Evolutionary conservation across 2,113 vertebrate genomes (phyloP).

Genomic region (Laterallus jamaicensis): DNA sequence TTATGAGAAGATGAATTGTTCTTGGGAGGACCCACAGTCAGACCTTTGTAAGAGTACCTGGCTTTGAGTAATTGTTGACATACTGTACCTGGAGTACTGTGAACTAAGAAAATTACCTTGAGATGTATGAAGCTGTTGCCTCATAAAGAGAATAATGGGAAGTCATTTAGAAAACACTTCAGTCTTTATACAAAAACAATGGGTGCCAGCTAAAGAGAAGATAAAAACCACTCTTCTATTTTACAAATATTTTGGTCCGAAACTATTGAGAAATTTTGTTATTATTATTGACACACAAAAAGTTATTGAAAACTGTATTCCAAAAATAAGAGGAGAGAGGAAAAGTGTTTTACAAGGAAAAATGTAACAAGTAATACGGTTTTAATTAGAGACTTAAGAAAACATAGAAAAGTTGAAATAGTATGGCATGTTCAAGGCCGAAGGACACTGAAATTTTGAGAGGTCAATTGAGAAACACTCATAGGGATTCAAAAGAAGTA

Average conservation of each 20-base stretch:
- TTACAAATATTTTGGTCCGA: neutral
- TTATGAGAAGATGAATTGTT: neutral
- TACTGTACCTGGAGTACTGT: neutral
- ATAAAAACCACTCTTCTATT: neutral
- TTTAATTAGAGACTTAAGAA: neutral
- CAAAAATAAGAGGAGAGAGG: neutral
- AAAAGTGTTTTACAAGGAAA: neutral
- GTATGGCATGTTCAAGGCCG: neutral
- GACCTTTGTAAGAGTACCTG: neutral
- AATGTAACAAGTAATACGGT: neutral
- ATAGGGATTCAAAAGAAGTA: neutral
- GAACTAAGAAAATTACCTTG: neutral
- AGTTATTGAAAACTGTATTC: neutral
- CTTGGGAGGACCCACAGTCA: neutral
- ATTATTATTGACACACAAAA: neutral
- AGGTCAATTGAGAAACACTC: neutral
- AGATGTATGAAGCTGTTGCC: neutral
- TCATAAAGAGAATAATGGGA: neutral
- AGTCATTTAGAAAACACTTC: neutral
- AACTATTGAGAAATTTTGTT: neutral
- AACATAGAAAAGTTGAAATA: neutral
- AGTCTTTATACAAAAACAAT: neutral
- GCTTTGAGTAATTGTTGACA: neutral
- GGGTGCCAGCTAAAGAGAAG: neutral
- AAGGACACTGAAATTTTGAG: neutral